phyloP scores from a whole-genome alignment of 2,888 invertebrate species.

The Pammene aurita region DNA sequence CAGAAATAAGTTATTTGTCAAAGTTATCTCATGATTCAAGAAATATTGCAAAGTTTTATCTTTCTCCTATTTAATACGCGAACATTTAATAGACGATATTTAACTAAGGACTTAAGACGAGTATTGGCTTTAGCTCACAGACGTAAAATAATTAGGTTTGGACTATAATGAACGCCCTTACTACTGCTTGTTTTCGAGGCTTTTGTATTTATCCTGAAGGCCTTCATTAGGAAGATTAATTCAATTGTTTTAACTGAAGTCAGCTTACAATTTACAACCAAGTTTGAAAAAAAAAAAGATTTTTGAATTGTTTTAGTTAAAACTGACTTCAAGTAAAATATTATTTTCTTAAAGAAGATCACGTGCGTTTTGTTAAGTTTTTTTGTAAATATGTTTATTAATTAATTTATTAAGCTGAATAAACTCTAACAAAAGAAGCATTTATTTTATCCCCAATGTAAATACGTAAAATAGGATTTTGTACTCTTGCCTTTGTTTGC shows the following conservation, averaged over 20 bases:
- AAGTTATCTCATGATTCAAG: neutral
- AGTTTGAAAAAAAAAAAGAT: neutral
- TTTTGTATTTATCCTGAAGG: slow-evolving; percentile 25
- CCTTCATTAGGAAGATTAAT: slow-evolving; percentile 29
- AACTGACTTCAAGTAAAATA: neutral
- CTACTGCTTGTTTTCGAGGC: slow-evolving; percentile 39
- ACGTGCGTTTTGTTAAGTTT: slow-evolving; percentile 35
- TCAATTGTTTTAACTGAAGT: neutral
- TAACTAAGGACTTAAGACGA: slow-evolving; percentile 34
- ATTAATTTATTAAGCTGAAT: slow-evolving; percentile 46
- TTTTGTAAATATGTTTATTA: slow-evolving; percentile 41
- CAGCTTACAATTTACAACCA: neutral
- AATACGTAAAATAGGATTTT: slow-evolving; percentile 38
- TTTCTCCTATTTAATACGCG: neutral
- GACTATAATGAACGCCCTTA: slow-evolving; percentile 41
- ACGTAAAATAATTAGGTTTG: slow-evolving; percentile 38
- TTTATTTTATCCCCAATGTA: slow-evolving; percentile 37
- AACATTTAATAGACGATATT: neutral
- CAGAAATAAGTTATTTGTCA: neutral
- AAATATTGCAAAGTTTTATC: neutral
- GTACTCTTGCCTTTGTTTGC: slow-evolving; percentile 36
- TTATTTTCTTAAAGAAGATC: slow-evolving; percentile 10
- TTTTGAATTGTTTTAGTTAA: neutral
- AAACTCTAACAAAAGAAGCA: slow-evolving; percentile 44
- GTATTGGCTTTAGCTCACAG: slow-evolving; percentile 28